These are phyloP conservation scores for Indicator indicator DNA, from an alignment of 2,113 vertebrate species.

Conservation along the genomic window DNA sequence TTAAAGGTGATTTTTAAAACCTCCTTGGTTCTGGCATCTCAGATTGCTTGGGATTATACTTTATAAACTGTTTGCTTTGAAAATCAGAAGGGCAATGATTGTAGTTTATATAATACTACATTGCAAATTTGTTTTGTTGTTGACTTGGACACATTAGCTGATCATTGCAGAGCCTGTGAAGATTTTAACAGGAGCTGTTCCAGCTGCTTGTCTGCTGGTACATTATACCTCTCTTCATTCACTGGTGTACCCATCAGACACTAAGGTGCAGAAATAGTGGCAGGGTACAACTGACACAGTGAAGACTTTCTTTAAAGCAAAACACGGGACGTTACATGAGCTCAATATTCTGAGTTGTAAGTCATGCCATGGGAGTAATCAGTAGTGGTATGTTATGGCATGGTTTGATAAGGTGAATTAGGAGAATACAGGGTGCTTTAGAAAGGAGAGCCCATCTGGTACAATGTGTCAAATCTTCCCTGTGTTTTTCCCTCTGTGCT, in stretches of 20 bases:
- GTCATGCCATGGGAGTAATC: background rate
- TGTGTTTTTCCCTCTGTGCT: background rate
- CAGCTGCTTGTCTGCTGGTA: background rate
- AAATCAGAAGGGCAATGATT: background rate
- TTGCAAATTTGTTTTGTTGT: background rate
- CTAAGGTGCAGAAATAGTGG: background rate
- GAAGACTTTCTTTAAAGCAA: background rate
- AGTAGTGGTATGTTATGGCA: background rate
- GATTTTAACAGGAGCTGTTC: background rate
- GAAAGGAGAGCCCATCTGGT: background rate
- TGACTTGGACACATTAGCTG: background rate
- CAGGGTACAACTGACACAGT: background rate
- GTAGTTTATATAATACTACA: background rate
- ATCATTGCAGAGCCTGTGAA: background rate
- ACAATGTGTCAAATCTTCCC: background rate
- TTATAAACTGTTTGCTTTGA: background rate
- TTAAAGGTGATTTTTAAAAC: background rate
- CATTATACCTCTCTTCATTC: background rate
- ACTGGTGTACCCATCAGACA: background rate
- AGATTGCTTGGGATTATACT: background rate
- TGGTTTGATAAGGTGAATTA: background rate
- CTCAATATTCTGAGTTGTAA: background rate
- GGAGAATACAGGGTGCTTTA: background rate
- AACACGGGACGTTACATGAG: background rate
- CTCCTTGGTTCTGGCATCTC: rapidly evolving